These are phyloP conservation scores for Monopis laevigella DNA, from an alignment of 2,888 invertebrate species.

Conservation along the genomic window DNA sequence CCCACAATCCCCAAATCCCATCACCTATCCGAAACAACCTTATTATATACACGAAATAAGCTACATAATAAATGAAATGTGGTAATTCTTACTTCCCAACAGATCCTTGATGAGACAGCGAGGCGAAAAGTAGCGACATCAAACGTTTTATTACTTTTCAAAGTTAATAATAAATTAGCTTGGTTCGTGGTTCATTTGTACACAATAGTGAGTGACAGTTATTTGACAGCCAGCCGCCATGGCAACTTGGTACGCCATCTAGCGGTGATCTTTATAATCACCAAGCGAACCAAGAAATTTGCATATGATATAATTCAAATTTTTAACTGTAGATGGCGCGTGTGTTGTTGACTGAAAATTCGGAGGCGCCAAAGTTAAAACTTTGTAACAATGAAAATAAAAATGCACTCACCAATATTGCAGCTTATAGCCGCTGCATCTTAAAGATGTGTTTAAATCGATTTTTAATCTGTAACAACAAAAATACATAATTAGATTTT, in stretches of 20 bases:
- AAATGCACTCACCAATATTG: constrained; percentile 45
- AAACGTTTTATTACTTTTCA: constrained; percentile 4
- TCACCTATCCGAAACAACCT: constrained; percentile 41
- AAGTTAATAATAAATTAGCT: constrained; percentile 59
- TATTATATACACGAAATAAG: constrained; percentile 31
- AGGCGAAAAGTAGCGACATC: constrained; percentile 5
- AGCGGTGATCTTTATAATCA: constrained; percentile 22
- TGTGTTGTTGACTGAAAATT: background rate
- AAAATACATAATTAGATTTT: constrained; percentile 1
- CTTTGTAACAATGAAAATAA: no score
- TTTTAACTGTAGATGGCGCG: constrained; percentile 46
- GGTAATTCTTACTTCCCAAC: background rate
- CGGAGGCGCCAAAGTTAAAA: background rate
- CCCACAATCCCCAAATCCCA: constrained; percentile 31
- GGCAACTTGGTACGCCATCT: constrained; percentile 41
- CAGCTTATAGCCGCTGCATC: constrained; percentile 64
- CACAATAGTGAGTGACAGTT: constrained; percentile 35
- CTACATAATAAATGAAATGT: constrained; percentile 40
- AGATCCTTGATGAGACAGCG: background rate
- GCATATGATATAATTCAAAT: constrained; percentile 28
- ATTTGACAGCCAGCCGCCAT: constrained; percentile 22
- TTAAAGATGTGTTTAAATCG: constrained; percentile 25
- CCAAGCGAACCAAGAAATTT: constrained; percentile 26
- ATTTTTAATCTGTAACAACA: constrained; percentile 28
- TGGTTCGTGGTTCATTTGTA: constrained; percentile 45